Evolutionary conservation across 2,113 vertebrate genomes (phyloP), one percentile per base, ranked within the genome.

Genomic region (Carollia perspicillata): DNA sequence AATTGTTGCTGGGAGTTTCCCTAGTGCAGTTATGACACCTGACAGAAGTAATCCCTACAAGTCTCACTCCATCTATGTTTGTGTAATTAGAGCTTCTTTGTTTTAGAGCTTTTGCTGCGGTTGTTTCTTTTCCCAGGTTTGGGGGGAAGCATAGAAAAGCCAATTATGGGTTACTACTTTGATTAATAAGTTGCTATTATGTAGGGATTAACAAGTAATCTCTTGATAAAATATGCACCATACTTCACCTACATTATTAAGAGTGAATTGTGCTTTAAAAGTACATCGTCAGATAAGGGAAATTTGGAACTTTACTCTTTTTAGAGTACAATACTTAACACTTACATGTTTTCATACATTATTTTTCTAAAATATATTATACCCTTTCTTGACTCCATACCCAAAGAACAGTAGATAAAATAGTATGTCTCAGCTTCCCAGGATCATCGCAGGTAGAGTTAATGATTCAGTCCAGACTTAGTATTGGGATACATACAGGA

Each of bases 11-110:
- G 26, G 60, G 13, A 40, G 75, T 51, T 44, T 49, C 28, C 37
- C 17, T 2, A 18, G 26, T 6, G 8, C 16, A 60, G n/a, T 33
- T 40, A 35, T 13, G 65, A 49, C 22, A 60, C 33, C 35, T 37
- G 33, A 47, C 4, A 12, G 30, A 7, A 8, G 8, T 3, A 0
- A 5, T 6, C 10, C 33, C 26, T 1, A 10, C 5, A 55, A 51
- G 72, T 33, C 0, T 14, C 0, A 0, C 16, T 49, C 37, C n/a
- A 22, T 8, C 60, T 55, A 7, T 6, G 2, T 40, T 71, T 40
- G 44, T 28, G 23, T 85, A 42, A 51, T 49, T 75, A 86, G 35
- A 75, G 17, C 3, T 66, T 66, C 37, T 69, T 6, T 23, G 17
- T 42, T 55, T 37, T 42, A 79, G 53, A 55, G 23, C 4, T 66